Percentiles rank a stretch among this genome's conserved stretches.
Evolutionary conservation across 2,113 vertebrate genomes (phyloP).

Genomic region (Prionailurus viverrinus): DNA sequence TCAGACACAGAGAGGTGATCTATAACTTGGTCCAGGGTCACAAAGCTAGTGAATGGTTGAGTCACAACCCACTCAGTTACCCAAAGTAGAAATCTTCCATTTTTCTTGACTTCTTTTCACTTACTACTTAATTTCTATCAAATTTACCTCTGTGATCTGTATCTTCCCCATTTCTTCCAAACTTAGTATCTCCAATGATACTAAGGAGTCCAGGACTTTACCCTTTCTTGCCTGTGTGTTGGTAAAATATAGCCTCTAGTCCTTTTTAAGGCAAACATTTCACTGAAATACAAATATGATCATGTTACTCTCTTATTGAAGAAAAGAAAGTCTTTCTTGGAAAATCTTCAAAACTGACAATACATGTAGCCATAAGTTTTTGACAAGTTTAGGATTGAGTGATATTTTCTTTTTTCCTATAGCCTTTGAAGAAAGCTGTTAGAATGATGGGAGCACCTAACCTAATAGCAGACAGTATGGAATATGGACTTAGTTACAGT

Average conservation of each 20-base stretch:
- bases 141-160: neutral
- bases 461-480: slow-evolving; percentile 97
- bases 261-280: slow-evolving; percentile 33
- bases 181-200: neutral
- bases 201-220: neutral
- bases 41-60: neutral
- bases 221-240: neutral
- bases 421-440: slow-evolving; percentile 97
- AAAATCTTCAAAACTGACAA: slow-evolving; percentile 29
- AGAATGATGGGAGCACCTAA: slow-evolving; percentile 99
- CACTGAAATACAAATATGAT: slow-evolving; percentile 37
- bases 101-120: neutral
- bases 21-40: neutral
- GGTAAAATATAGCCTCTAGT: neutral
- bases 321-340: neutral
- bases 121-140: neutral
- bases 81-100: neutral
- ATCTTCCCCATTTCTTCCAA: slow-evolving; percentile 4
- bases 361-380: neutral
- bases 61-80: neutral
- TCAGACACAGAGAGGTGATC: neutral
- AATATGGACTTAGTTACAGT: slow-evolving; percentile 98
- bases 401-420: slow-evolving; percentile 53
- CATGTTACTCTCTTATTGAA: neutral
- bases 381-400: slow-evolving; percentile 44